Conservation (phyloP, 2,888 invertebrate species). For the Lepidonotus clava region DNA sequence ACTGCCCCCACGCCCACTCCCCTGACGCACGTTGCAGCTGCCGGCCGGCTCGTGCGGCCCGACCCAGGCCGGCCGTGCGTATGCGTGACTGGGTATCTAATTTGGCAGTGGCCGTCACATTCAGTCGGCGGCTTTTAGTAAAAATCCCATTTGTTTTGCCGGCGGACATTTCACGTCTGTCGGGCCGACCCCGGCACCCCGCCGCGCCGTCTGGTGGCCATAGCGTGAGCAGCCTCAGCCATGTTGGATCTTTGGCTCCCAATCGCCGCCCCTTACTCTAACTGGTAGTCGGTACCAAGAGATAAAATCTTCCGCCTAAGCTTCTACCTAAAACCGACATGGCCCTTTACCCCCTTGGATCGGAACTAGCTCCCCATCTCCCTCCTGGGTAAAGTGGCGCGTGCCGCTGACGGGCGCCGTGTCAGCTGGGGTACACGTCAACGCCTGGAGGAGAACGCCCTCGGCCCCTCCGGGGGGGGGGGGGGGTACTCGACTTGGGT, state of each 20-base stretch:
- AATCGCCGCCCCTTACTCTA: background rate
- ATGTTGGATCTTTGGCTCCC: background rate
- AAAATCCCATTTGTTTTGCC: conserved; percentile 44
- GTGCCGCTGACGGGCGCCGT: no score
- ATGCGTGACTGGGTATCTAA: conserved; percentile 37
- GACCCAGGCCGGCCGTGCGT: background rate
- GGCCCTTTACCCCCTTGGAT: no score
- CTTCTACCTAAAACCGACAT: no score
- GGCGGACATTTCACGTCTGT: conserved; percentile 21
- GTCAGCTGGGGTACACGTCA: no score
- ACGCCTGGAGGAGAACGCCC: no score
- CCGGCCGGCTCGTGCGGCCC: background rate
- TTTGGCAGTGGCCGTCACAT: conserved; percentile 44
- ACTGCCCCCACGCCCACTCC: background rate
- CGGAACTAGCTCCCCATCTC: no score
- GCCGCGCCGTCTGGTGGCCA: conserved; percentile 19
- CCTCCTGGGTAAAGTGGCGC: no score
- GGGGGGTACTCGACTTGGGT: no score
- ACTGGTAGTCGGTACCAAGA: no score
- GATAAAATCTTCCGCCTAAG: no score
- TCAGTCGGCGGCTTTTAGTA: conserved; percentile 34
- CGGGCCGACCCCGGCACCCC: background rate
- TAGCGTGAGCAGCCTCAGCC: background rate
- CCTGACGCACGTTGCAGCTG: background rate
- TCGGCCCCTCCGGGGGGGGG: no score